Percentiles rank a stretch among this genome's conserved stretches.
These are phyloP conservation scores for Meliscaeva auricollis DNA, from an alignment of 2,888 invertebrate species.

Conservation along the genomic window DNA sequence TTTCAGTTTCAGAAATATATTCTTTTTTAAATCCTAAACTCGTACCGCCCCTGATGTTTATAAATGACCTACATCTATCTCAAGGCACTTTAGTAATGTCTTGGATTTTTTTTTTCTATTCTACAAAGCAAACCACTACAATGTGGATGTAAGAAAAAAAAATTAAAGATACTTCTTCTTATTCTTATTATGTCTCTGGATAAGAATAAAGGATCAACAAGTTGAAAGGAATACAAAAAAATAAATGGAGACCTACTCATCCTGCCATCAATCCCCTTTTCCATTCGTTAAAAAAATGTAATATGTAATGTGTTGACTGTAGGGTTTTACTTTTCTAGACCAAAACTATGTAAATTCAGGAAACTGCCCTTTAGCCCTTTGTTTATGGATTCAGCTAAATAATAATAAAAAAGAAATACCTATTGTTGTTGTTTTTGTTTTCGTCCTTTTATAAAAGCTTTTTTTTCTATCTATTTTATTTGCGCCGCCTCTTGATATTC, in stretches of 20 bases:
- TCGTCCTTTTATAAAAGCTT: conserved; percentile 3
- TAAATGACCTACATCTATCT: no score
- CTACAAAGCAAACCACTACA: no score
- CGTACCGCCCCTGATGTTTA: no score
- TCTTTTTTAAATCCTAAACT: no score
- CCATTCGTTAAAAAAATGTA: not conserved
- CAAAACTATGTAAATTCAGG: conserved; percentile 52
- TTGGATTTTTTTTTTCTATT: no score
- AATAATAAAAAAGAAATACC: conserved; percentile 26
- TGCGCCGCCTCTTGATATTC: conserved; percentile 24
- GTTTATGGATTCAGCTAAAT: conserved; percentile 40
- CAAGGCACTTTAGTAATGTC: no score
- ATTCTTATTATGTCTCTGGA: not conserved
- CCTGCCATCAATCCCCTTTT: no score
- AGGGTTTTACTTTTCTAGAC: conserved; percentile 46
- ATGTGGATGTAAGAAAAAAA: no score
- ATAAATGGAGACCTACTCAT: not conserved
- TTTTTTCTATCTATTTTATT: not conserved
- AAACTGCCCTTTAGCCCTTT: conserved; percentile 25
- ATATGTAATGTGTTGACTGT: conserved; percentile 49
- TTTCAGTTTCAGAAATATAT: no score
- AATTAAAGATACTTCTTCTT: no score
- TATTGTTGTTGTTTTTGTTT: not conserved
- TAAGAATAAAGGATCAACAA: conserved; percentile 64
- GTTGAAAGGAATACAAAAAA: conserved; percentile 40